Evolutionary conservation across 2,113 vertebrate species (phyloP).

Genomic region (Toxostoma redivivum): DNA sequence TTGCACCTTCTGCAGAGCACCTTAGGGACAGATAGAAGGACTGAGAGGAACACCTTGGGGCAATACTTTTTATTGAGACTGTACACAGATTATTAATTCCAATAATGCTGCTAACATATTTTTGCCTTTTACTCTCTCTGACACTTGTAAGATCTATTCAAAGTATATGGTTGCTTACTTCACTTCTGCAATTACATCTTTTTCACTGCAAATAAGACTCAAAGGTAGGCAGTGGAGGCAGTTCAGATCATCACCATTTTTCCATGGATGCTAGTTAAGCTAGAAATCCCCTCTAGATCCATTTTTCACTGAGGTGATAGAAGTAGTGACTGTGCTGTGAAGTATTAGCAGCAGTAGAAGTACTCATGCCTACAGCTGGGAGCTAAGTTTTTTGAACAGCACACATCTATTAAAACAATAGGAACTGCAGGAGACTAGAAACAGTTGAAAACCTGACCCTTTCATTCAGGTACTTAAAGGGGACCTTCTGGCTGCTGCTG

Average conservation of each 20-base stretch:
- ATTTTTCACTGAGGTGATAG: neutral
- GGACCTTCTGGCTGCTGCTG: neutral
- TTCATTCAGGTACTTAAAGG: conserved; percentile 1
- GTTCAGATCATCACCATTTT: neutral
- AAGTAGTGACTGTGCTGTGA: conserved; percentile 23
- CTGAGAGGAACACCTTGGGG: neutral
- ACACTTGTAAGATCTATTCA: neutral
- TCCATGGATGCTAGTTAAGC: neutral
- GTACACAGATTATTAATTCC: neutral
- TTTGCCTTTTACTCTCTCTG: neutral
- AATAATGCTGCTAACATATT: neutral
- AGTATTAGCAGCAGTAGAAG: conserved; percentile 12
- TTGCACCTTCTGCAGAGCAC: neutral
- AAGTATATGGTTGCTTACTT: neutral
- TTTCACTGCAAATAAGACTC: neutral
- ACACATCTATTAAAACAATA: conserved; percentile 44
- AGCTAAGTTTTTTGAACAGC: conserved; percentile 31
- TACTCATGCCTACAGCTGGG: neutral
- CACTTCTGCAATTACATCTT: neutral
- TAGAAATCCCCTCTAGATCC: neutral
- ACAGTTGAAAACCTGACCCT: conserved; percentile 26
- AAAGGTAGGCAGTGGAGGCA: neutral
- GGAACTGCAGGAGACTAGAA: neutral
- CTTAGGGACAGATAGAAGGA: neutral
- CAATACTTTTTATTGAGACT: neutral